Evolutionary conservation across 2,888 invertebrate genomes (phyloP), one percentile per base, ranked within the genome.

Genomic region (Actias luna): DNA sequence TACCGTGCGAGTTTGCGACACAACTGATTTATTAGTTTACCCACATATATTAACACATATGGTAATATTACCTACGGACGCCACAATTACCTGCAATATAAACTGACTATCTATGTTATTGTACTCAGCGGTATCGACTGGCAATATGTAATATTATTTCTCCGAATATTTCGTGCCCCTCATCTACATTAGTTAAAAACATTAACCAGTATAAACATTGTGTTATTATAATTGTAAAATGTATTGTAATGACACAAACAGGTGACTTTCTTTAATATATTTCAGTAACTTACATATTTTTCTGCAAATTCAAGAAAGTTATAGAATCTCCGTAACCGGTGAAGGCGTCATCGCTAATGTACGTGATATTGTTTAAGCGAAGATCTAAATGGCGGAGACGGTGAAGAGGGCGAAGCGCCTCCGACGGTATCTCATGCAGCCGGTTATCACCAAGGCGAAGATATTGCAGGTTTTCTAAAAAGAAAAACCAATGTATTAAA

Each of bases 271-370:
- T 42, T n/a, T n/a, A 16, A 10, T 18, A 31, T 10, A 25, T 50
- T 0, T 27, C 8, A 7, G 8, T 2, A 52, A 81, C 95, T 96
- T 93, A 98, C 98, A 96, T 96, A 84, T 98, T 98, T 85, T 98
- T 98, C 80, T 98, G 97, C 69, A 98, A 91, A 84, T 97, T 97
- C 33, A 98, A 94, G 89, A 98, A 98, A n/a, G 98, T 98, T 69
- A 98, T 96, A 33, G 97, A 97, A 83, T 97, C 97, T 29, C 98
- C 98, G 78, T 96, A 98, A 59, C 97, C 96, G 8, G 95, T 95
- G 84, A 98, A 98, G 2, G 97, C 97, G 78, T 98, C 97, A 73
- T 98, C 98, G 33, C 95, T 94, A 62, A 98, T 94, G 65, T 94
- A 93, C 22, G 95, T 96, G 72, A 98, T 98, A 85, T 97, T 97